A percentile compares a stretch with the other conserved stretches of the same genome.
Conservation (phyloP, 2,797 vertebrate genomes). For the Falco biarmicus region DNA sequence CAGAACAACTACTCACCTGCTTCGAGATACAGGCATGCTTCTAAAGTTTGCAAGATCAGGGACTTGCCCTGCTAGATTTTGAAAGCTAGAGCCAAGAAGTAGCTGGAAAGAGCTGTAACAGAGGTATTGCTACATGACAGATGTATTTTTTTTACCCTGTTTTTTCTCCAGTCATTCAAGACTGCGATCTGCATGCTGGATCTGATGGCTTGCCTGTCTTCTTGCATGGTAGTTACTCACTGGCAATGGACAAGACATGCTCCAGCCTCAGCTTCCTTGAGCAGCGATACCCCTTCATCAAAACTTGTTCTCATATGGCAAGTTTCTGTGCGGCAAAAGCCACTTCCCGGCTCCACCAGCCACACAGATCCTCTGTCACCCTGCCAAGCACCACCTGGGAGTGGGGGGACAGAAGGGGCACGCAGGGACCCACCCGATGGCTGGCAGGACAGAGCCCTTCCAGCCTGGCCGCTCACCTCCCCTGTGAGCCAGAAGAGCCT, state of each 20-base stretch:
- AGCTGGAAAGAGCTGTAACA: neutral
- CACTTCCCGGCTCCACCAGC: neutral
- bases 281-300: neutral
- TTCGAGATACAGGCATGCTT: neutral
- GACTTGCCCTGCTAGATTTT: neutral
- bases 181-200: neutral
- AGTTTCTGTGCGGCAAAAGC: neutral
- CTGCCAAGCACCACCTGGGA: neutral
- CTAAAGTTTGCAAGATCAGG: neutral
- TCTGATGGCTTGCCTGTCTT: neutral
- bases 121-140: neutral
- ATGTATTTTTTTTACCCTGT: neutral
- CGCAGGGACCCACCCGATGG: neutral
- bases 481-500: neutral
- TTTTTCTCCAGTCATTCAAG: neutral
- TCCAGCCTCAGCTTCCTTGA: neutral
- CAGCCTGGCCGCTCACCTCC: neutral
- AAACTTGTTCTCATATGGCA: neutral
- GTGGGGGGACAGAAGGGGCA: neutral
- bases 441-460: neutral
- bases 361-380: neutral
- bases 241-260: neutral
- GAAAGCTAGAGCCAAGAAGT: neutral
- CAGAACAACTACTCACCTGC: neutral
- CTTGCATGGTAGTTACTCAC: neutral